Evolutionary conservation across 2,888 invertebrate species (phyloP).

Genomic region (Drosophila algonquin): DNA sequence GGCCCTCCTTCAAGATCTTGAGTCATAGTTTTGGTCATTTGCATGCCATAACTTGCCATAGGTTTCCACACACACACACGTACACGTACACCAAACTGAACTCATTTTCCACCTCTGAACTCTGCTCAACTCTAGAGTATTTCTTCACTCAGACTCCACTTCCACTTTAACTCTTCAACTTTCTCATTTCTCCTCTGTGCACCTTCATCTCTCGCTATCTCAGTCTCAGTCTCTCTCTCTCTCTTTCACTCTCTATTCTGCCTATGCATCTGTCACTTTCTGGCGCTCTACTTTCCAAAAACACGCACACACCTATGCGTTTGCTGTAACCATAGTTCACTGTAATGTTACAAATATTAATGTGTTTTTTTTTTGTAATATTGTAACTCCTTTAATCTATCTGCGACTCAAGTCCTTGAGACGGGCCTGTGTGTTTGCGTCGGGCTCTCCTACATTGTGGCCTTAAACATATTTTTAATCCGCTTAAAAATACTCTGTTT

Average conservation of each 20-base stretch:
- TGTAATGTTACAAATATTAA: slow-evolving; percentile 54
- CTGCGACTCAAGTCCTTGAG: slow-evolving; percentile 58
- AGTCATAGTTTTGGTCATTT: slow-evolving; percentile 81
- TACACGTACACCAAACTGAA: slow-evolving; percentile 65
- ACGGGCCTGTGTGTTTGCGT: slow-evolving; percentile 28
- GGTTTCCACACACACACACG: slow-evolving; percentile 54
- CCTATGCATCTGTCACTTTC: slow-evolving; percentile 67
- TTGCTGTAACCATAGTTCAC: slow-evolving; percentile 55
- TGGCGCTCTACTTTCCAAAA: slow-evolving; percentile 63
- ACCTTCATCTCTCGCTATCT: slow-evolving; percentile 48
- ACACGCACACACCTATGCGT: slow-evolving; percentile 24
- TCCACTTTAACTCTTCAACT: slow-evolving; percentile 60
- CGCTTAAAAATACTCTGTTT: slow-evolving; percentile 72
- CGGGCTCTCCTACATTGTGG: slow-evolving; percentile 41
- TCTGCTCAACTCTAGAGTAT: slow-evolving; percentile 37
- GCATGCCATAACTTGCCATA: slow-evolving; percentile 84
- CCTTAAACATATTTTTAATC: slow-evolving; percentile 72
- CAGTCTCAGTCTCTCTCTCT: slow-evolving; percentile 46
- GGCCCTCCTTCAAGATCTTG: slow-evolving; percentile 39
- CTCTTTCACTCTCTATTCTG: slow-evolving; percentile 35
- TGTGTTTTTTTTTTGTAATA: slow-evolving; percentile 39
- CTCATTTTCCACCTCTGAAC: slow-evolving; percentile 59
- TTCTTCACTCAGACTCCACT: slow-evolving; percentile 45
- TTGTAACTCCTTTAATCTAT: slow-evolving; percentile 29
- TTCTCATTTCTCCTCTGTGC: slow-evolving; percentile 63